A percentile compares a stretch with the other conserved stretches of the same genome.
Evolutionary conservation across 2,888 invertebrate species (phyloP).

Genomic region (Herminia tarsipennalis): DNA sequence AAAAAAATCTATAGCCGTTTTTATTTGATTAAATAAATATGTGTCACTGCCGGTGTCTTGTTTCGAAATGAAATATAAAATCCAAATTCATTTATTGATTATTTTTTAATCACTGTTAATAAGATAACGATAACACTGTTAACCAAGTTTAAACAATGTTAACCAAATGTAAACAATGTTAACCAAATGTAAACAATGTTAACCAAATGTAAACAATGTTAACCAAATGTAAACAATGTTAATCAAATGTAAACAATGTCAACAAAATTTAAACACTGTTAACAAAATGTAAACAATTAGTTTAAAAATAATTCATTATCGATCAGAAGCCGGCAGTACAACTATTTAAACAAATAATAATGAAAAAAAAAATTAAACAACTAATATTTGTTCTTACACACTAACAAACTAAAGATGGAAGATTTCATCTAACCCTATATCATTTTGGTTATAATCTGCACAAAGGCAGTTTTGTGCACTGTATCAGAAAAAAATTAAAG

Average conservation of each 20-base stretch:
- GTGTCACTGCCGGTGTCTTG: constrained; percentile 34
- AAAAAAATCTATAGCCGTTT: constrained; percentile 41
- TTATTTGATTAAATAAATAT: constrained; percentile 43
- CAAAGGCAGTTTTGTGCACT: constrained; percentile 65
- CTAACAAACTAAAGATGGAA: constrained; percentile 71
- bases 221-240: constrained; percentile 1
- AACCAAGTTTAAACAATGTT: not conserved
- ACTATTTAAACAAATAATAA: constrained; percentile 36
- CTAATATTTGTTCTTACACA: constrained; percentile 59
- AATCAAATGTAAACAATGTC: not conserved
- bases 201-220: constrained; percentile 6
- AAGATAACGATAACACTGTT: not conserved
- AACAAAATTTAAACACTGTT: constrained; percentile 6
- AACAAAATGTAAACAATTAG: constrained; percentile 6
- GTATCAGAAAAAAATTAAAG: constrained; percentile 29
- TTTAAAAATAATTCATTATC: not conserved
- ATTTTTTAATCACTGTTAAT: not conserved
- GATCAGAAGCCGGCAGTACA: constrained; percentile 33
- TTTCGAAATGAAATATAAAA: not conserved
- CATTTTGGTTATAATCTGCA: constrained; percentile 63
- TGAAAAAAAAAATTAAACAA: constrained; percentile 50
- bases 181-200: not conserved
- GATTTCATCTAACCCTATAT: constrained; percentile 60
- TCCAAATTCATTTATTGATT: constrained; percentile 9
- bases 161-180: not conserved